Percentiles rank a stretch among this genome's conserved stretches.
Conservation (phyloP, 2,797 vertebrate species). For the Neosalanx taihuensis region DNA sequence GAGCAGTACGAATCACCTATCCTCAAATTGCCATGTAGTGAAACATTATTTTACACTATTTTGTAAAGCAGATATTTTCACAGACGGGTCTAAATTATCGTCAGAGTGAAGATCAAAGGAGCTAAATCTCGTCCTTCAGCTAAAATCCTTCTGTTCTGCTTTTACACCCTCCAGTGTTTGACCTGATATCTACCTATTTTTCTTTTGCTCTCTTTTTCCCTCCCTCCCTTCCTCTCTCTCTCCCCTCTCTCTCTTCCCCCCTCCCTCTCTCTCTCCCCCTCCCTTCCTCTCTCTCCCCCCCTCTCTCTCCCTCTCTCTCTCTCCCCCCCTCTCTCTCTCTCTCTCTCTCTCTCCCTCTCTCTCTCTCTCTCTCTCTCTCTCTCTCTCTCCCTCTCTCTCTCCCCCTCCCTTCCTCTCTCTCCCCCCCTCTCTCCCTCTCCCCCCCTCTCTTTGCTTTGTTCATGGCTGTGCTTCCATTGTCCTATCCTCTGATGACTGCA, state of each 20-base stretch:
- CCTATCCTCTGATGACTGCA: conserved; percentile 62
- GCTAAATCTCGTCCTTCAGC: not conserved
- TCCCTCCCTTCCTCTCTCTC: not conserved
- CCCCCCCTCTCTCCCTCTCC: not conserved
- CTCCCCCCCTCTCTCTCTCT: conserved; percentile 42
- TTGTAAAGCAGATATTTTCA: not conserved
- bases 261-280: conserved; percentile 2
- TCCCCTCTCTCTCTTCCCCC: not conserved
- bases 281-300: conserved; percentile 8
- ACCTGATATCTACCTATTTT: not conserved
- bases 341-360: conserved; percentile 29
- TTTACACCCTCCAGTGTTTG: not conserved
- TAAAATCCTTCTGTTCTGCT: not conserved
- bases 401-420: not conserved
- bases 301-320: not conserved
- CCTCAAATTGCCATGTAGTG: not conserved
- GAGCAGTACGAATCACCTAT: not conserved
- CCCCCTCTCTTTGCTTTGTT: conserved; percentile 9
- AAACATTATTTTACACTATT: not conserved
- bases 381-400: conserved; percentile 17
- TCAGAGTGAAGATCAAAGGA: not conserved
- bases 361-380: conserved; percentile 37
- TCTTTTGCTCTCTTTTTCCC: conserved; percentile 1
- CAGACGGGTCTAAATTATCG: not conserved
- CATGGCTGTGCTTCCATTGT: conserved; percentile 52